Evolutionary conservation across 2,888 invertebrate genomes (phyloP), one percentile per base, ranked within the genome.

Genomic region (Theodoxus fluviatilis): DNA sequence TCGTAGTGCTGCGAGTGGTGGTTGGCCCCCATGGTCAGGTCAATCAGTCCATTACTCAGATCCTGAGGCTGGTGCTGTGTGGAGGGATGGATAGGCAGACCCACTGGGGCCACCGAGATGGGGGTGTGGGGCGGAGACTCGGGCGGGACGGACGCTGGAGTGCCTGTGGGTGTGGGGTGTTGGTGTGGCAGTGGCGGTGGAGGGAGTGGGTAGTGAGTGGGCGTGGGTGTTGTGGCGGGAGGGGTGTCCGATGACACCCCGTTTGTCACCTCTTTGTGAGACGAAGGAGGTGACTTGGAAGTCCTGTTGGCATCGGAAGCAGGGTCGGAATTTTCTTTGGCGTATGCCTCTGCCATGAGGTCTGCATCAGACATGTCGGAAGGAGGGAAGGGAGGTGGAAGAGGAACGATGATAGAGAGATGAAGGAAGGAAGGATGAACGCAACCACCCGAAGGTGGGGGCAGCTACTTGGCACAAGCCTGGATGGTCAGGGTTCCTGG

Each of bases 301-400:
- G n/a, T n/a, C n/a, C n/a, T n/a, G n/a, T n/a, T n/a, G n/a, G n/a
- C n/a, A n/a, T n/a, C n/a, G n/a, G n/a, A 68, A 72, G 74, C 72
- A 70, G 74, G 37, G 25, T 40, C 25, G 61, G 63, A n/a, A 47
- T 59, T 70, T 59, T 76, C 76, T 37, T 72, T 75, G 35, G 76
- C 76, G 73, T 80, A 80, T n/a, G 79, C 73, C 67, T 78, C 77
- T 7, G 80, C 78, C 77, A 80, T 80, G 43, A 81, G 75, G 72
- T 80, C 79, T n/a, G 80, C 78, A 72, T 81, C 78, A 37, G 79
- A 75, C 77, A 80, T 80, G 65, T 63, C 74, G 37, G 66, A 15
- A 33, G 67, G 3, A 55, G 15, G 67, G n/a, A 49, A 40, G 31
- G 66, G 67, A 0, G 67, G 15, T 25, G 49, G 63, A 18, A 47